Percentiles rank a stretch among this genome's conserved stretches.
phyloP scores from a whole-genome alignment of 2,888 invertebrate species.

The Caenorhabditis doughertyi region DNA sequence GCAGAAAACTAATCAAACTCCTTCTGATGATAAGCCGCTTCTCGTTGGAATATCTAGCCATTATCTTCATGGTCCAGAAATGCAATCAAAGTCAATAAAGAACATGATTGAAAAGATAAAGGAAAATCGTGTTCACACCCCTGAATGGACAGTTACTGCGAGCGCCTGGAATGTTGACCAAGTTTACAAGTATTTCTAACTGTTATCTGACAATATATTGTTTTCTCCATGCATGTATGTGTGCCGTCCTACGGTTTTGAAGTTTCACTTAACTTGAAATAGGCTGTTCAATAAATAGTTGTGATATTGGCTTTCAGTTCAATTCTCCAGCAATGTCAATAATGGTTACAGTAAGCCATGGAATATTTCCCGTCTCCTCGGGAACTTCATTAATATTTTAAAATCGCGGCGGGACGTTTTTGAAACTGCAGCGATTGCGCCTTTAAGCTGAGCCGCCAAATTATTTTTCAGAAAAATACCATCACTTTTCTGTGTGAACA shows the following conservation, averaged over 20 bases:
- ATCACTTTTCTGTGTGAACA: no score
- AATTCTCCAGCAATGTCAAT: no score
- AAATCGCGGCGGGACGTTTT: no score
- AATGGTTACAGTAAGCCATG: neutral
- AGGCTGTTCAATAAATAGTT: no score
- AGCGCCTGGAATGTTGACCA: constrained; percentile 75
- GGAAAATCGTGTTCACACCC: constrained; percentile 41
- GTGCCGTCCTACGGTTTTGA: constrained; percentile 26
- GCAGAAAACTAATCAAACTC: constrained; percentile 41
- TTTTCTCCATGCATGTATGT: neutral
- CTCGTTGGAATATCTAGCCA: constrained; percentile 69
- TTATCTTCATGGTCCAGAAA: constrained; percentile 69
- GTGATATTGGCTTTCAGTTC: no score
- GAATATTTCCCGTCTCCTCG: no score
- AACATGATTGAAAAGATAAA: constrained; percentile 63
- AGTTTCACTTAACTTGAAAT: constrained; percentile 3
- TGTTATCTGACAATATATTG: neutral
- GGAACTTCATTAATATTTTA: no score
- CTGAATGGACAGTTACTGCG: constrained; percentile 74
- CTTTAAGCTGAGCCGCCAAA: no score
- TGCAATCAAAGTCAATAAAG: constrained; percentile 69
- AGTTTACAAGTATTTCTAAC: constrained; percentile 68
- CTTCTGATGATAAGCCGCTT: constrained; percentile 63
- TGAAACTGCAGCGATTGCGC: no score
- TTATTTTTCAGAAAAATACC: no score